Base-by-base conservation (phyloP, 2,113 vertebrate species). In the Heterotis niloticus region DNA sequence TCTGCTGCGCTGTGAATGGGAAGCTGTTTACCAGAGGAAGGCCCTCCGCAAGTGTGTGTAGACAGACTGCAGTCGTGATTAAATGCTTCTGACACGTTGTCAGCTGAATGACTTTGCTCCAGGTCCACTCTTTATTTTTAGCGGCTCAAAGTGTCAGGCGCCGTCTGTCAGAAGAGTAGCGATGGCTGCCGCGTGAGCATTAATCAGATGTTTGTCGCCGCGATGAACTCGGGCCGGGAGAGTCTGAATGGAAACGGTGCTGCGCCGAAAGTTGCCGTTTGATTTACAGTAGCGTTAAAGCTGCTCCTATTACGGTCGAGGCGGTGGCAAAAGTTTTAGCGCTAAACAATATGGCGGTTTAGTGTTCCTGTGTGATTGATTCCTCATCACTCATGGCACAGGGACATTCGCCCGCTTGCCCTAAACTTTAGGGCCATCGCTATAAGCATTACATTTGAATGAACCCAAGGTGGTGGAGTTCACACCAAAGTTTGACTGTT, bases 261-360 rank as follows among this genome's bases (percentile, higher is more conserved):
- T 84, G 82, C 86, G 86, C 71, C 72, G 75, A 80, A 83, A 77
- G 80, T 17, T 44, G 62, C 44, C 62, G 75, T 76, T 69, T 81
- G 60, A 62, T 67, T 75, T n/a, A 62, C 76, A 24, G 29, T 52
- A 12, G 54, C 52, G 77, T 83, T 75, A 71, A 76, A 83, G 11
- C n/a, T 70, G 69, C 16, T 57, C 59, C 51, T 73, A 76, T 82
- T 80, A 77, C 56, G 82, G 2, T 70, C 72, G 67, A 64, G n/a
- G 7, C 64, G n/a, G 44, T 72, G 69, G 69, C n/a, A 44, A 64
- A 64, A 34, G 24, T 64, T 64, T 65, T 52, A 65, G 13, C 51
- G 13, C 28, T 7, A 24, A 12, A 67, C 11, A 34, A 54, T 26
- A 60, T 75, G 73, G 17, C 3, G 34, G 34, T 44, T 44, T 44